These are phyloP conservation scores for Acronicta leporina DNA, from an alignment of 2,888 invertebrate species.

Conservation along the genomic window DNA sequence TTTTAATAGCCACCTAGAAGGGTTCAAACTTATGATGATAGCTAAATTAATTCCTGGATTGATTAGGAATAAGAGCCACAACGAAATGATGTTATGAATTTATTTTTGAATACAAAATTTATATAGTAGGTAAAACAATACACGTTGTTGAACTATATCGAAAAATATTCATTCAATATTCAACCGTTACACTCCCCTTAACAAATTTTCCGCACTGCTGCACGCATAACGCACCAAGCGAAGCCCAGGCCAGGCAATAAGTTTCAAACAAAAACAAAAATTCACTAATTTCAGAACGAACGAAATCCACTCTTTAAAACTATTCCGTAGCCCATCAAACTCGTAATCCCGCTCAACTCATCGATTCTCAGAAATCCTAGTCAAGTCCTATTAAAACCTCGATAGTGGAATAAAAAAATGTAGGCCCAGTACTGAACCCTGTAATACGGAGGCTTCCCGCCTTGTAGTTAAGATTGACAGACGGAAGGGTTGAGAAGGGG, in stretches of 20 bases:
- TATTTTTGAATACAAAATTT: too few relatives aligned
- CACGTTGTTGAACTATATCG: background rate
- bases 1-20: too few relatives aligned
- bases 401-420: slow-evolving; percentile 74
- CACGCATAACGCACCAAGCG: slow-evolving; percentile 38
- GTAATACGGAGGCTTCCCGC: slow-evolving; percentile 76
- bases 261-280: slow-evolving; percentile 19
- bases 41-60: too few relatives aligned
- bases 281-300: slow-evolving; percentile 44
- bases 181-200: slow-evolving; percentile 3
- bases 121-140: too few relatives aligned
- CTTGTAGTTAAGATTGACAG: slow-evolving; percentile 88
- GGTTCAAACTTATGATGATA: too few relatives aligned
- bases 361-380: slow-evolving; percentile 76
- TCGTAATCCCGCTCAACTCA: slow-evolving; percentile 66
- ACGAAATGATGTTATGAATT: too few relatives aligned
- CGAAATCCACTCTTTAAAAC: slow-evolving; percentile 51
- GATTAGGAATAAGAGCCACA: too few relatives aligned
- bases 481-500: slow-evolving; percentile 83
- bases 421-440: slow-evolving; percentile 78
- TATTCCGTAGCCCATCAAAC: slow-evolving; percentile 52
- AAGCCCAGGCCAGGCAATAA: slow-evolving; percentile 16
- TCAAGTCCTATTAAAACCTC: slow-evolving; percentile 79
- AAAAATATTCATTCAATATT: background rate
- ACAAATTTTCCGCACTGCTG: slow-evolving; percentile 23